Conservation (phyloP, 1,140 invertebrate species). For the Cyclargus thomasi region DNA sequence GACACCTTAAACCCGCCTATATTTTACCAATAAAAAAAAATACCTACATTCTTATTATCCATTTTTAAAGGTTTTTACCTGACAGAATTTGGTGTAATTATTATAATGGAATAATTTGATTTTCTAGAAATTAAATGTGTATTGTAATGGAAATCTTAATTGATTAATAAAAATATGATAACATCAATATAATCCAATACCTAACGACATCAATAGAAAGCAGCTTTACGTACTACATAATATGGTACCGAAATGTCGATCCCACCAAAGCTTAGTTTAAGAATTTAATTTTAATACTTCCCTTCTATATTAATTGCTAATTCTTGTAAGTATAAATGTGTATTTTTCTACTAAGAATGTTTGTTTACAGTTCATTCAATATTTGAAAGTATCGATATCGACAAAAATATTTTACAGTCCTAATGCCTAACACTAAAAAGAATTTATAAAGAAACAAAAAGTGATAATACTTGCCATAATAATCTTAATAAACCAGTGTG, state of each 20-base stretch:
- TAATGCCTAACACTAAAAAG: background rate
- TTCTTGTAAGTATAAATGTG: constrained; percentile 24
- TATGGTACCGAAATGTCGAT: constrained; percentile 63
- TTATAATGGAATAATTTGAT: background rate
- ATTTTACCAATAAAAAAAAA: background rate
- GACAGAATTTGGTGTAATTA: background rate
- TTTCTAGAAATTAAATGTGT: background rate
- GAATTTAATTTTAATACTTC: constrained; percentile 51
- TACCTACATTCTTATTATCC: background rate
- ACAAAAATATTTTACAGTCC: background rate
- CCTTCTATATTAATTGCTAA: constrained; percentile 21
- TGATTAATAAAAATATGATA: background rate
- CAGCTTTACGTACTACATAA: constrained; percentile 17
- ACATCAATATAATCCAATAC: background rate
- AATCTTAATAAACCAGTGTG: constrained; percentile 25
- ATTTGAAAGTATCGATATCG: constrained; percentile 7
- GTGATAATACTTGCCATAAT: constrained; percentile 29
- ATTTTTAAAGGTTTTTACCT: background rate
- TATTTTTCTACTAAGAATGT: constrained; percentile 40
- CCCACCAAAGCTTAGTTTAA: constrained; percentile 73
- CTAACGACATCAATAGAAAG: background rate
- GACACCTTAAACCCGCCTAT: constrained; percentile 53
- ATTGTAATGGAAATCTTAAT: background rate
- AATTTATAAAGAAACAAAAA: constrained; percentile 7
- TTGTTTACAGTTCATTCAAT: constrained; percentile 20